These are phyloP conservation scores for Tholera decimalis DNA, from an alignment of 2,888 invertebrate genomes.

Conservation along the genomic window DNA sequence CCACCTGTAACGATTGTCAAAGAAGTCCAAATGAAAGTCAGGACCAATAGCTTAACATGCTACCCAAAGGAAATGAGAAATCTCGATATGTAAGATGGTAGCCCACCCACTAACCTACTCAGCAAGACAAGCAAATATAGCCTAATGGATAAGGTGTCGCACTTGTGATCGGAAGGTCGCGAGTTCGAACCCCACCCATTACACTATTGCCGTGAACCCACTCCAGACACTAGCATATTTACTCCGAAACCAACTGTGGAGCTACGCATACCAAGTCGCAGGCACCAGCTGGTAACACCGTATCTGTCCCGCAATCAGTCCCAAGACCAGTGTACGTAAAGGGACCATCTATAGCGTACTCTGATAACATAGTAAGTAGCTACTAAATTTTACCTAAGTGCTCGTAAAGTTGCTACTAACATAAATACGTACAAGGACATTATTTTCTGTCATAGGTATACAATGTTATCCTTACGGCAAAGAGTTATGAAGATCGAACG, in stretches of 20 bases:
- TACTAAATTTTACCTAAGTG: slow-evolving; percentile 46
- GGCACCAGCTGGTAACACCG: background rate
- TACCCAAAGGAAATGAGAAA: too few species aligned
- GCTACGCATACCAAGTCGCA: background rate
- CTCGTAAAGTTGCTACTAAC: slow-evolving; percentile 37
- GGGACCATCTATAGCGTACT: slow-evolving; percentile 25
- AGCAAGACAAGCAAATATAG: too few species aligned
- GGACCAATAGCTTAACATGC: too few species aligned
- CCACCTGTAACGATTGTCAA: too few species aligned
- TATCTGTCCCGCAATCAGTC: slow-evolving; percentile 35
- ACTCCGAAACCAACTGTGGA: background rate
- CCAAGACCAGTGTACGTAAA: slow-evolving; percentile 31
- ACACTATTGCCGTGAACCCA: too few species aligned
- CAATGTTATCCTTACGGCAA: background rate
- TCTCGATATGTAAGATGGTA: too few species aligned
- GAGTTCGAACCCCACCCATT: too few species aligned
- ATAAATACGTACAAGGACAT: slow-evolving; percentile 15
- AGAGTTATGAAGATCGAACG: background rate
- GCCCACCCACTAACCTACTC: too few species aligned
- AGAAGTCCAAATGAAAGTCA: too few species aligned
- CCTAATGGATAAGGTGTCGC: too few species aligned
- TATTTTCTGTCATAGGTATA: slow-evolving; percentile 21
- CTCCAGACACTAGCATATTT: too few species aligned
- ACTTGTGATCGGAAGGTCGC: too few species aligned
- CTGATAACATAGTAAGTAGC: slow-evolving; percentile 36